Evolutionary conservation across 2,113 vertebrate genomes (phyloP).

Genomic region (Eira barbara): DNA sequence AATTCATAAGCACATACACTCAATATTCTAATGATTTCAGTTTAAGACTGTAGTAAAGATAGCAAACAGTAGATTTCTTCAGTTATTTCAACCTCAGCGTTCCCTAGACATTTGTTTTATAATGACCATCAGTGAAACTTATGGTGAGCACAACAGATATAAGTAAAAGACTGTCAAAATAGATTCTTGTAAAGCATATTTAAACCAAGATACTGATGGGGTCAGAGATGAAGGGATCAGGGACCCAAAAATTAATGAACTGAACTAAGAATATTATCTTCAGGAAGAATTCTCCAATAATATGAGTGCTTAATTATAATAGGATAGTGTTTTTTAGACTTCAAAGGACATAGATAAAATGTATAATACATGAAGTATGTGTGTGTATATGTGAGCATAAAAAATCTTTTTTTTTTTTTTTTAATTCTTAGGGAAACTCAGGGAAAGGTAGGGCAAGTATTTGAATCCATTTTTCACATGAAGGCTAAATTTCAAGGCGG

Average conservation of each 20-base stretch:
- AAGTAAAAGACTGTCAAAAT: background rate
- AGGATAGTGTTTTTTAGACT: background rate
- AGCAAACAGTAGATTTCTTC: background rate
- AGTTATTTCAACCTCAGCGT: background rate
- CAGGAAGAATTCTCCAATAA: fast-evolving
- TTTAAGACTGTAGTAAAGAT: background rate
- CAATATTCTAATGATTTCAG: background rate
- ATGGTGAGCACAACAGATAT: fast-evolving
- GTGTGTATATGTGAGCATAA: background rate
- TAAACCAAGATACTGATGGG: background rate
- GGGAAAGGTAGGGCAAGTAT: background rate
- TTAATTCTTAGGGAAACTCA: background rate
- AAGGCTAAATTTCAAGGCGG: background rate
- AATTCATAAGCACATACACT: background rate
- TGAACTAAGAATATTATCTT: background rate
- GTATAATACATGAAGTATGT: background rate
- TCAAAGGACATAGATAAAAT: background rate
- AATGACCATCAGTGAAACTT: background rate
- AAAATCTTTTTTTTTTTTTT: background rate
- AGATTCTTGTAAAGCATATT: background rate
- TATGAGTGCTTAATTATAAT: background rate
- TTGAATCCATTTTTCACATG: fast-evolving
- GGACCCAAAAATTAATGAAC: background rate
- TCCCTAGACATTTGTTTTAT: background rate
- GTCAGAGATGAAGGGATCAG: background rate